Base-by-base conservation (phyloP, 2,888 invertebrate genomes). In the Napeogenes inachia region DNA sequence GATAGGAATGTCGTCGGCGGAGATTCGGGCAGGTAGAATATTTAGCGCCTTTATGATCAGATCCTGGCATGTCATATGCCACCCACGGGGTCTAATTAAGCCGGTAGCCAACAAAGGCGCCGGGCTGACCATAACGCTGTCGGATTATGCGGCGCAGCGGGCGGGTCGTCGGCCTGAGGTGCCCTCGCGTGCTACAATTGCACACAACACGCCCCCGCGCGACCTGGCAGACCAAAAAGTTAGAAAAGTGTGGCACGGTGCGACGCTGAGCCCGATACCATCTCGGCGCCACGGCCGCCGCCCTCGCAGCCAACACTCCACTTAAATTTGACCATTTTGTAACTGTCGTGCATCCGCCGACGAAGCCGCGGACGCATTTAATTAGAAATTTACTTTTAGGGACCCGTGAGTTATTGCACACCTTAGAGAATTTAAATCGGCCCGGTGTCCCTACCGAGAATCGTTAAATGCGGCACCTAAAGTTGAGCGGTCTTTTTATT, bases 21-120 rank as follows among this genome's bases (percentile, higher is more conserved):
- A 73, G 77, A 79, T 75, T 77, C 75, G 71, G 75, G 79, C 89
- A 89, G 89, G 89, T 90, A 89, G 81, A 87, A 80, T 85, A 84
- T 89, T 89, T 89, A 85, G 86, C 89, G 87, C 88, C 87, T 89
- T 88, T 87, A 87, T 86, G 86, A 89, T 87, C 85, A 82, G 80
- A 85, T 87, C 88, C 85, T 85, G 85, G 82, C 87, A 81, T 87
- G 84, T 89, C 87, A 87, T 87, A 87, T 84, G 88, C 88, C 87
- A 88, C 89, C 89, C 88, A 89, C 88, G 84, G 81, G 76, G 77
- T 79, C 84, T 85, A 85, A 88, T 87, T 87, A 87, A 85, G 88
- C 84, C 85, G 87, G 87, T 86, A 87, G 87, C 80, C 80, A 80
- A 87, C 88, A 88, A 89, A 89, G 88, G 85, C 82, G 84, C 81